phyloP scores from a whole-genome alignment of 2,888 invertebrate species.

The Conistra vaccinii region DNA sequence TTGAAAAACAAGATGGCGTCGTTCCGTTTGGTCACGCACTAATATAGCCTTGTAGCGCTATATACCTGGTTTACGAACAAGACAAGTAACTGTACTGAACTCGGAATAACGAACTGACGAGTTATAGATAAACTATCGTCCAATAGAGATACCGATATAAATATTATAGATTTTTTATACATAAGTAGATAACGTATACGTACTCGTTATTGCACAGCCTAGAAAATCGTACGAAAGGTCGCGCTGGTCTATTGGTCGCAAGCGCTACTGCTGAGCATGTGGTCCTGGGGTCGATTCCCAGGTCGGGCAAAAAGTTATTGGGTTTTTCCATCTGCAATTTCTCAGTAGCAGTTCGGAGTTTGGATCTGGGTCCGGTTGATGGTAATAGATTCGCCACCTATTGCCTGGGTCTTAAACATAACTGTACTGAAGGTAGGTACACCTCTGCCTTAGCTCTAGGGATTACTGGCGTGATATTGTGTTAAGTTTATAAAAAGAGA shows the following conservation, averaged over 20 bases:
- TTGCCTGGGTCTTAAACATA: too few species aligned
- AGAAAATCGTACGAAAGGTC: not conserved
- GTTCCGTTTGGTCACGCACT: not conserved
- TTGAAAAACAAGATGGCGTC: not conserved
- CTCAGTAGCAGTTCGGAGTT: too few species aligned
- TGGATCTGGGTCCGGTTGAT: too few species aligned
- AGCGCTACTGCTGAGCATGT: too few species aligned
- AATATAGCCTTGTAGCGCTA: not conserved
- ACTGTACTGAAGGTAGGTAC: too few species aligned
- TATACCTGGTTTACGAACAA: conserved; percentile 1
- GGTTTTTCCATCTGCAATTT: too few species aligned
- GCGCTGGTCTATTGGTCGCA: too few species aligned
- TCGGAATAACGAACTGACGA: conserved; percentile 10
- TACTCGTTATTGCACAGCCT: not conserved
- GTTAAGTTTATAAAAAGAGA: not conserved
- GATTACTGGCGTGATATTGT: too few species aligned
- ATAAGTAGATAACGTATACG: not conserved
- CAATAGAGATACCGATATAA: conserved; percentile 15
- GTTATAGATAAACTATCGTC: conserved; percentile 35
- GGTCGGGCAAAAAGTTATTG: too few species aligned
- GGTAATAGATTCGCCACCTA: too few species aligned
- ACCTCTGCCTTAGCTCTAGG: too few species aligned
- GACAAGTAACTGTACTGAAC: conserved; percentile 29
- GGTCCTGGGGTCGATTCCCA: too few species aligned
- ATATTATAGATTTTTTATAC: not conserved